phyloP scores from a whole-genome alignment of 2,797 vertebrate genomes.

The Scomberomorus guttatus region DNA sequence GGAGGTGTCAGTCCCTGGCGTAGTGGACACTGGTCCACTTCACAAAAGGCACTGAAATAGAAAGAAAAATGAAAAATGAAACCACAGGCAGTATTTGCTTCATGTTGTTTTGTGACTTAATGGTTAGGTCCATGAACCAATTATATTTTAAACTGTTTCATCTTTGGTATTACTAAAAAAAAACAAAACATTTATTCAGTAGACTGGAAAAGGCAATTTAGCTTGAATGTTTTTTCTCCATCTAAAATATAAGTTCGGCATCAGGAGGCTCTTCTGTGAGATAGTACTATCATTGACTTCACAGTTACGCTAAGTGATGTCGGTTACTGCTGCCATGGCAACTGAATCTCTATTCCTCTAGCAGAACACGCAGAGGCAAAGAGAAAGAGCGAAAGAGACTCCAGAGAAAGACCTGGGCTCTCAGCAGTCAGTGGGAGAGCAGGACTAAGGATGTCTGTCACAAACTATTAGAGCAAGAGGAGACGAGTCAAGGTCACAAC shows the following conservation, averaged over 20 bases:
- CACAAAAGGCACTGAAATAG: slow-evolving; percentile 82
- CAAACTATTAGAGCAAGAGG: slow-evolving; percentile 76
- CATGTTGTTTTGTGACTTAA: background rate
- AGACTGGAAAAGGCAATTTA: background rate
- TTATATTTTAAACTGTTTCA: background rate
- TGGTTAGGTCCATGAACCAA: background rate
- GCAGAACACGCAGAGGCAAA: slow-evolving; percentile 38
- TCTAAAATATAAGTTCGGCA: slow-evolving; percentile 63
- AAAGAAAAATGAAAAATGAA: slow-evolving; percentile 72
- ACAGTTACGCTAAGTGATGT: slow-evolving; percentile 83
- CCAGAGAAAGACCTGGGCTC: slow-evolving; percentile 53
- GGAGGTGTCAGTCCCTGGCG: slow-evolving; percentile 75
- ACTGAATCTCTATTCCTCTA: slow-evolving; percentile 80
- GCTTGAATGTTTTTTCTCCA: slow-evolving; percentile 9
- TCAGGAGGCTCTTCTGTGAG: slow-evolving; percentile 62
- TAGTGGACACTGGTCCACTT: slow-evolving; percentile 82
- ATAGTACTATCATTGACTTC: slow-evolving; percentile 82
- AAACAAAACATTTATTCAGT: background rate
- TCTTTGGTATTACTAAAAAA: background rate
- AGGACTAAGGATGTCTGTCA: slow-evolving; percentile 77
- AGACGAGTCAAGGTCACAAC: slow-evolving; percentile 80
- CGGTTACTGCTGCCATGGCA: slow-evolving; percentile 88
- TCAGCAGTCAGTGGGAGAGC: slow-evolving; percentile 61
- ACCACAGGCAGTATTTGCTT: slow-evolving; percentile 80
- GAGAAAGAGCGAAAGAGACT: slow-evolving; percentile 41